Evolutionary conservation across 2,888 invertebrate genomes (phyloP).

Genomic region (Parasteatoda lunata): DNA sequence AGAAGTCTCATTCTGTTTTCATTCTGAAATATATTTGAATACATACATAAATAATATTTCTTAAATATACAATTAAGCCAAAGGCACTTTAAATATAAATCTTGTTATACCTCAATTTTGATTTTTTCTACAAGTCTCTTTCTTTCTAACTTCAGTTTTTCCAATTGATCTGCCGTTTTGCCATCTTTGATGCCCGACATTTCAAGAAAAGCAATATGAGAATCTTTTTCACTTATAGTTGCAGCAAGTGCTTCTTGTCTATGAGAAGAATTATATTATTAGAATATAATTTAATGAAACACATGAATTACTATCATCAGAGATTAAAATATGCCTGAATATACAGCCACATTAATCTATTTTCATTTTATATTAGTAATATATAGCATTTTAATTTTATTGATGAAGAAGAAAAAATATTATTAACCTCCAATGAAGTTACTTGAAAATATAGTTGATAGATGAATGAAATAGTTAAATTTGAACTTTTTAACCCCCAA

Average conservation of each 20-base stretch:
- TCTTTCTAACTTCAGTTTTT: constrained; percentile 82
- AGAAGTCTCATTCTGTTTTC: constrained; percentile 71
- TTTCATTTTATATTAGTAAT: too few species aligned
- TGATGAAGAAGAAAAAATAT: too few species aligned
- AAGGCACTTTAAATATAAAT: background rate
- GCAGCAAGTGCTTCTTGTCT: constrained; percentile 90
- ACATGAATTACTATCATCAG: too few species aligned
- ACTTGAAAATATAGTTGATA: too few species aligned
- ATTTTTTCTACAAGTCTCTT: constrained; percentile 82
- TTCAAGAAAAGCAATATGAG: constrained; percentile 88
- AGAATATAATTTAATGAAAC: too few species aligned
- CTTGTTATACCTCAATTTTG: constrained; percentile 80
- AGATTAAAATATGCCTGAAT: too few species aligned
- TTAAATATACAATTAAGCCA: background rate
- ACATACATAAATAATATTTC: background rate
- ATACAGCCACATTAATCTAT: too few species aligned
- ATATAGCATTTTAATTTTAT: too few species aligned
- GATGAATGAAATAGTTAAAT: too few species aligned
- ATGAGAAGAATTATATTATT: constrained; percentile 70
- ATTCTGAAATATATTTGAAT: constrained; percentile 69
- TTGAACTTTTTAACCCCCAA: too few species aligned
- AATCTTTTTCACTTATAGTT: constrained; percentile 90
- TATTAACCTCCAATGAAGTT: too few species aligned
- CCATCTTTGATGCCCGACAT: constrained; percentile 81
- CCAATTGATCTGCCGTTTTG: constrained; percentile 80